Base-by-base conservation (phyloP, 2,113 vertebrate species). In the Eudyptes chrysolophus region DNA sequence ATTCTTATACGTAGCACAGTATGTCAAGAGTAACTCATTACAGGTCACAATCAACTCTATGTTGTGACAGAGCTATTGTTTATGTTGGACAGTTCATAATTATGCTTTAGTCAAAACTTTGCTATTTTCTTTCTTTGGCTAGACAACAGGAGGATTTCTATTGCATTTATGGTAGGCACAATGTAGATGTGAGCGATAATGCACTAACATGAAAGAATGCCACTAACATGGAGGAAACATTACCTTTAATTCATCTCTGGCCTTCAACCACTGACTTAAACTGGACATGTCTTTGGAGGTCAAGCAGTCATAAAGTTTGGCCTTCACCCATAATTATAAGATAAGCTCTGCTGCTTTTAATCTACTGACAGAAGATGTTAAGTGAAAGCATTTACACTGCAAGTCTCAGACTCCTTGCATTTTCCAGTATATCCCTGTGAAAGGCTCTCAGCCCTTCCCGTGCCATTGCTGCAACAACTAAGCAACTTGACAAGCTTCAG, bases 81-180 rank as follows among this genome's bases (percentile, higher is more conserved):
- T 26, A 14, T 38, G 8, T 48, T 88, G 57, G 22, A 44, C 12
- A 52, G 27, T n/a, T 83, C n/a, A 24, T 60, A 58, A 85, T 79
- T 71, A 38, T 12, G 3, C 14, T 84, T 65, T 52, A 61, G 49
- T 55, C 29, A 69, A 84, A 93, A 65, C 5, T 30, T 74, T 49
- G 18, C 16, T 87, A 44, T 87, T 75, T 88, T 85, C 24, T 70
- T 82, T 77, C 32, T 90, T 76, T 76, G 16, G 9, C 26, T 42
- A 36, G n/a, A 13, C 13, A 38, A 25, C 2, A 6, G 3, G 10
- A 89, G 7, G 3, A 42, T 78, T 89, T 81, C 10, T 27, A 10
- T 51, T 65, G 29, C 29, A 10, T 44, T 65, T 57, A 34, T 3
- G 0, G 8, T 52, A 60, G 17, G 13, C 2, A 1, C 5, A 62